Percentiles rank a stretch among this genome's conserved stretches.
Evolutionary conservation across 2,797 vertebrate genomes (phyloP).

Genomic region (Moxostoma hubbsi): DNA sequence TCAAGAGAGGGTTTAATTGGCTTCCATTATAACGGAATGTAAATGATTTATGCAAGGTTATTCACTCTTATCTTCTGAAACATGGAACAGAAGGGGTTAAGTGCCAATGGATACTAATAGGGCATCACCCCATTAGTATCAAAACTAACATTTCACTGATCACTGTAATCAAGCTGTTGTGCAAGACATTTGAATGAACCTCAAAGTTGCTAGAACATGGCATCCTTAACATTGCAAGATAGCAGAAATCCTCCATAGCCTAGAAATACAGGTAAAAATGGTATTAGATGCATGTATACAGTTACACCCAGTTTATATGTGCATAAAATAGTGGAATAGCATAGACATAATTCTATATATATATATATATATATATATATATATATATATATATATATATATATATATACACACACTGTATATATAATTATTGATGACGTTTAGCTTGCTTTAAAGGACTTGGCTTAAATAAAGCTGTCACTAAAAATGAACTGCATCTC

Average conservation of each 20-base stretch:
- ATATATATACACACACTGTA: too few species aligned
- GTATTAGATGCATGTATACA: background rate
- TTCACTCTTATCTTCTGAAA: slow-evolving; percentile 4
- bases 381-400: too few species aligned
- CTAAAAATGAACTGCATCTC: slow-evolving; percentile 5
- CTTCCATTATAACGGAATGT: slow-evolving; percentile 43
- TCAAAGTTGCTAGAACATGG: too few species aligned
- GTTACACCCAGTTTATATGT: background rate
- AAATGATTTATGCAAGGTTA: slow-evolving; percentile 44
- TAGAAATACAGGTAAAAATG: background rate
- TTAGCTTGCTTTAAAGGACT: slow-evolving; percentile 8
- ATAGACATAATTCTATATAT: too few species aligned
- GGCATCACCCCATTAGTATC: slow-evolving; percentile 22
- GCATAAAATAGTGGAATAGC: background rate
- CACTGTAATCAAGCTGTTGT: slow-evolving; percentile 18
- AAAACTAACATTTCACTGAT: slow-evolving; percentile 19
- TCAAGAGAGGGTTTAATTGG: slow-evolving; percentile 45
- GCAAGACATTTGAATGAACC: slow-evolving; percentile 6
- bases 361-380: too few species aligned
- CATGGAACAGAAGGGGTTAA: background rate
- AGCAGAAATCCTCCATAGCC: too few species aligned
- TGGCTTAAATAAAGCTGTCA: background rate
- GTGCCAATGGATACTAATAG: slow-evolving; percentile 37
- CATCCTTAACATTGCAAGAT: too few species aligned
- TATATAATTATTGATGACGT: background rate